Evolutionary conservation across 2,113 vertebrate genomes (phyloP).

Genomic region (Xyrauchen texanus): DNA sequence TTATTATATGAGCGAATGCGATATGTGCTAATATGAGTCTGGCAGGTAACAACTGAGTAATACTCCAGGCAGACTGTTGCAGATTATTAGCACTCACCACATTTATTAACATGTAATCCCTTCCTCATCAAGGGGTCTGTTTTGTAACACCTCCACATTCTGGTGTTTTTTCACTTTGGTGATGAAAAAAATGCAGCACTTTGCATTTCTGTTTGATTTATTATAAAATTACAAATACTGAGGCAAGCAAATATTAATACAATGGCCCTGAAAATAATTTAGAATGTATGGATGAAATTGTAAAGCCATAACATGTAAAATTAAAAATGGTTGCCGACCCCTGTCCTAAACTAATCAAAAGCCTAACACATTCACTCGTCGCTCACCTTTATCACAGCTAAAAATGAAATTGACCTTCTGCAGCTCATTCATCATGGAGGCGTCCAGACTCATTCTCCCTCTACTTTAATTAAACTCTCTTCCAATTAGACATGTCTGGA

Average conservation of each 20-base stretch:
- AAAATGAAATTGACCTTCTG: neutral
- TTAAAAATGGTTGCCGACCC: no score
- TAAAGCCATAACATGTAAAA: no score
- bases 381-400: neutral
- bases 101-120: conserved; percentile 40
- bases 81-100: conserved; percentile 31
- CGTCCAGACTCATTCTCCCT: conserved; percentile 30
- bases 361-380: neutral
- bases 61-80: conserved; percentile 22
- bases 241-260: no score
- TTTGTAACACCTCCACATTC: neutral
- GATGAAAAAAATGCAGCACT: no score
- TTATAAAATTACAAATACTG: no score
- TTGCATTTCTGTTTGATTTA: neutral
- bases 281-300: no score
- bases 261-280: no score
- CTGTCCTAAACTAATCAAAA: neutral
- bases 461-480: conserved; percentile 51
- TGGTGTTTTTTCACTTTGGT: no score
- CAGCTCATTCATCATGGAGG: conserved; percentile 20
- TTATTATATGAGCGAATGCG: no score
- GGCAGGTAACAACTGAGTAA: conserved; percentile 18
- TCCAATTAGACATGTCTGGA: conserved; percentile 47
- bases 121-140: neutral
- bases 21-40: no score